Evolutionary conservation across 2,888 invertebrate species (phyloP), one percentile per base, ranked within the genome.

Genomic region (Drosophila formosana): DNA sequence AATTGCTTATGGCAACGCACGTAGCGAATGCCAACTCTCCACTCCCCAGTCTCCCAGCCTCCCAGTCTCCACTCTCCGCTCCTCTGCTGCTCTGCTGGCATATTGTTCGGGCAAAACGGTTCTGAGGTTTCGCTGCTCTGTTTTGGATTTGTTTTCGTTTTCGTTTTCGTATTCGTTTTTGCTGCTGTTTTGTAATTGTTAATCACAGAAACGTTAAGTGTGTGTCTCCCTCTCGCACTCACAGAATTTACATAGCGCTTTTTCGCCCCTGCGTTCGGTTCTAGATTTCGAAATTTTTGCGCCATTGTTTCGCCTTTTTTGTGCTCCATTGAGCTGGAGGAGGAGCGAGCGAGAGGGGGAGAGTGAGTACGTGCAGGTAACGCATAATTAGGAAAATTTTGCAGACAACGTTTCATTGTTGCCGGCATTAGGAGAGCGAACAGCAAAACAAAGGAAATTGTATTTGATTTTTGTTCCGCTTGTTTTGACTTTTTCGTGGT

Each of bases 1-100:
- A 90, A 89, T 88, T 90, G 81, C 90, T 89, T 88, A 86, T 86
- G 89, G 89, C 88, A 89, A 88, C 82, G 84, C 88, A 89, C 89
- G 89, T 90, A 84, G 67, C 74, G 66, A 66, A 52, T 68, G 64
- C 72, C 62, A 55, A 7, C 30, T 28, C 30, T 6, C 30, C 30
- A 6, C 11, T 25, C 37, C 37, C 11, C 5, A 18, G 18, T 18
- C 18, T 18, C 18, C n/a, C n/a, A n/a, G n/a, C n/a, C n/a, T n/a
- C n/a, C 18, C 18, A 18, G 18, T 4, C 7, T n/a, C 32, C n/a
- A 1, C 28, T 39, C 18, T 26, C 43, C 28, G 2, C 41, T 3
- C 37, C 37, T 4, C 23, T 8, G 3, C 18, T 11, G 1, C 32
- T 9, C 3, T 23, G 9, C 58, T 63, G 52, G 63, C 64, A 68